These are phyloP conservation scores for Oenanthe melanoleuca DNA, from an alignment of 2,113 vertebrate species.

Conservation along the genomic window DNA sequence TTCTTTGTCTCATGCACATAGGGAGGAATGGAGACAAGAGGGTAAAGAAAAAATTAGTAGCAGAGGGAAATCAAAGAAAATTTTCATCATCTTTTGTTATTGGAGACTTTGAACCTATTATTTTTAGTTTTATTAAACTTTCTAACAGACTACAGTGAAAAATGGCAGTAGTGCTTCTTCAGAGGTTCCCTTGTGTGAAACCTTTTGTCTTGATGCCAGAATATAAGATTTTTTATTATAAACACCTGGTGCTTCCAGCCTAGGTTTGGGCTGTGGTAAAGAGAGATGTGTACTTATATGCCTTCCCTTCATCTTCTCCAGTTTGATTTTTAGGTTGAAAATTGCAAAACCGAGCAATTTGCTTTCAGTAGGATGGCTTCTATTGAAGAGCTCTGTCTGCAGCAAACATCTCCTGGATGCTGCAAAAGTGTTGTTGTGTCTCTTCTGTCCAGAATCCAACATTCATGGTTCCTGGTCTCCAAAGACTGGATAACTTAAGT, in stretches of 20 bases:
- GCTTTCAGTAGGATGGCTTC: neutral
- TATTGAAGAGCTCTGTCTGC: neutral
- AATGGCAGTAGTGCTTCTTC: neutral
- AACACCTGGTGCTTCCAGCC: neutral
- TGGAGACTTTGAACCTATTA: neutral
- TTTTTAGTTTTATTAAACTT: neutral
- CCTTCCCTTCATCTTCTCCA: neutral
- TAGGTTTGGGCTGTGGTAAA: neutral
- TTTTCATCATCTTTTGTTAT: accelerated
- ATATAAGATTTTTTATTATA: neutral
- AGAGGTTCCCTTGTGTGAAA: neutral
- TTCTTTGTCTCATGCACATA: neutral
- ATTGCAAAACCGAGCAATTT: neutral
- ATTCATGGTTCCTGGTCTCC: neutral
- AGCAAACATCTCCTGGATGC: neutral
- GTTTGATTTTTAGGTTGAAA: neutral
- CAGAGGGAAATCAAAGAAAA: neutral
- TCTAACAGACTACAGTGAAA: neutral
- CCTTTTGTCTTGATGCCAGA: neutral
- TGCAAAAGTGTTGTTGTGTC: neutral
- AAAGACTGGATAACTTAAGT: neutral
- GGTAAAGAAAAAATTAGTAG: neutral
- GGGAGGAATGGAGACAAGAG: neutral
- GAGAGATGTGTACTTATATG: neutral
- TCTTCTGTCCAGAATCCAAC: neutral